Evolutionary conservation across 2,888 invertebrate genomes (phyloP), one percentile per base, ranked within the genome.

Genomic region (Lithophane leautieri): DNA sequence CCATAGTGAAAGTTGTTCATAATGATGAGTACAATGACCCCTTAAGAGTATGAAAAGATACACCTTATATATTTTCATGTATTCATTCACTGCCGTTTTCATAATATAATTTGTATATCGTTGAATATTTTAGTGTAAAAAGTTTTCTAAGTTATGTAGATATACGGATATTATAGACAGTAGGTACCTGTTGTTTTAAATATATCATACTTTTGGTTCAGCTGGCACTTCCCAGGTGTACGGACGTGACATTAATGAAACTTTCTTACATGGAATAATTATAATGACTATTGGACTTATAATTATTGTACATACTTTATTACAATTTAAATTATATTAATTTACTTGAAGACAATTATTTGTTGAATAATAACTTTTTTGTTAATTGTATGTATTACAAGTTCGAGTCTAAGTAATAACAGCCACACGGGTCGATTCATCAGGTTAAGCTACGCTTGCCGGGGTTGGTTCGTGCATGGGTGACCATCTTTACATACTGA

Each of bases 171-270:
- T 34, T 14, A 6, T 47, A 44, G 40, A 28, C 52, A 16, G 58
- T 58, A 28, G 1, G 40, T n/a, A 68, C 12, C 2, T 16, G 6
- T 54, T 62, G 42, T 67, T 50, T 68, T 63, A 34, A 82, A 82
- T 70, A 62, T 67, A 56, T 58, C 22, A 62, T 28, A 34, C 40
- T 79, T 50, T 44, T 25, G 7, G 16, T 70, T 44, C 74, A 81
- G 50, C 70, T 83, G 83, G 4, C 7, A 3, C n/a, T 79, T 83
- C 74, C 47, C 81, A 77, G 14, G 82, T 47, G 22, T 16, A 61
- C 70, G 28, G 50, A 63, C 63, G 22, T 42, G 16, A 61, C 8
- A 28, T 70, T 61, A 60, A 34, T 61, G 14, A 60, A 44, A 60
- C 19, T 34, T 56, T 42, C 1, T 11, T 12, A 54, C 12, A 50